Evolutionary conservation across 2,113 vertebrate genomes (phyloP).

Genomic region (Osmerus mordax): DNA sequence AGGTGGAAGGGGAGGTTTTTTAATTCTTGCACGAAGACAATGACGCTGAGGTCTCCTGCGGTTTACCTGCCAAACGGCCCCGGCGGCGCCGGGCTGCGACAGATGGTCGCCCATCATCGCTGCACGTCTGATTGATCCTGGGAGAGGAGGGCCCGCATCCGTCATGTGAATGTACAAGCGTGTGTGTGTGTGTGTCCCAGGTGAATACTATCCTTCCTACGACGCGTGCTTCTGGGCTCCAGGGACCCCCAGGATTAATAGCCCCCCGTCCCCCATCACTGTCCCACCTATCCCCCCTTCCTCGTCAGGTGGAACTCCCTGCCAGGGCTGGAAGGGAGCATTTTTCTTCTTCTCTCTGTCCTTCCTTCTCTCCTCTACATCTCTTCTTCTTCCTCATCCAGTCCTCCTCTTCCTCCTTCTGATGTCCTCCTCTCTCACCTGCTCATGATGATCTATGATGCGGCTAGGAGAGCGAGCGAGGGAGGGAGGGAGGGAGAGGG

Average conservation of each 20-base stretch:
- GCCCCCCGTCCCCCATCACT: slow-evolving; percentile 20
- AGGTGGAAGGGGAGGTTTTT: slow-evolving; percentile 66
- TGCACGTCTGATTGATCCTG: slow-evolving; percentile 79
- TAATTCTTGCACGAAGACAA: slow-evolving; percentile 78
- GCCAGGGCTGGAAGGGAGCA: slow-evolving; percentile 42
- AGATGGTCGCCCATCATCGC: slow-evolving; percentile 76
- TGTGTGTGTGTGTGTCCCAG: slow-evolving; percentile 46
- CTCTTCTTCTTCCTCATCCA: slow-evolving; percentile 7
- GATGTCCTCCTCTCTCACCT: background rate
- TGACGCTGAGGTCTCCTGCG: slow-evolving; percentile 63
- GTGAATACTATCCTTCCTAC: slow-evolving; percentile 44
- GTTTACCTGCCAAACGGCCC: slow-evolving; percentile 73
- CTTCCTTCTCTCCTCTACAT: slow-evolving; percentile 13
- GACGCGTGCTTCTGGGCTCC: slow-evolving; percentile 48
- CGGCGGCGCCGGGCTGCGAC: slow-evolving; percentile 60
- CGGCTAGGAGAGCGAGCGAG: background rate
- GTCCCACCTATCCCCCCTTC: slow-evolving; percentile 54
- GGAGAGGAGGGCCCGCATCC: slow-evolving; percentile 30
- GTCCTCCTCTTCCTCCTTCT: slow-evolving; percentile 1
- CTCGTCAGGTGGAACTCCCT: slow-evolving; percentile 65
- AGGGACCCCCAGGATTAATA: slow-evolving; percentile 65
- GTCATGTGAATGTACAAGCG: slow-evolving; percentile 13
- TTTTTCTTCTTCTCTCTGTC: slow-evolving; percentile 50
- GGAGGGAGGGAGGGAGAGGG: slow-evolving; percentile 41
- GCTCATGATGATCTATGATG: background rate